phyloP scores from a whole-genome alignment of 2,888 invertebrate genomes.

The Buathra laborator region DNA sequence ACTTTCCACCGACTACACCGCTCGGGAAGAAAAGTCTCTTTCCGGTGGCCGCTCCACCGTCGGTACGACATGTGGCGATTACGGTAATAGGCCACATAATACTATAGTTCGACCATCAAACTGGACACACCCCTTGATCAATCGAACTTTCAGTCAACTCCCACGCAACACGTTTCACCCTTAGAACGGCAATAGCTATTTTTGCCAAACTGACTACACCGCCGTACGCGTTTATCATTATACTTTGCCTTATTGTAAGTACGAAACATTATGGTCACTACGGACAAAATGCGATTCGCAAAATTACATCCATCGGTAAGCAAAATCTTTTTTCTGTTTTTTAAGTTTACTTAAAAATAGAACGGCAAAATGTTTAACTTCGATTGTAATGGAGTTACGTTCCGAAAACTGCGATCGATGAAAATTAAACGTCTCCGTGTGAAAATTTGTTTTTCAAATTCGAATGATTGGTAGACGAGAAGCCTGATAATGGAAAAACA shows the following conservation, averaged over 20 bases:
- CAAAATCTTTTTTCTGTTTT: too few species aligned
- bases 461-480: neutral
- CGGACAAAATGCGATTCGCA: neutral
- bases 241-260: neutral
- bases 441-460: slow-evolving; percentile 35
- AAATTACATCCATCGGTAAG: too few species aligned
- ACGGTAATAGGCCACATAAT: slow-evolving; percentile 51
- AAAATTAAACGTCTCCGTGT: slow-evolving; percentile 63
- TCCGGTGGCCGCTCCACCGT: neutral
- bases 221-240: neutral
- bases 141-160: slow-evolving; percentile 28
- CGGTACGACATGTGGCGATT: slow-evolving; percentile 34
- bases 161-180: slow-evolving; percentile 11
- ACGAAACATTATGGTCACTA: neutral
- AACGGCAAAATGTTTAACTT: too few species aligned
- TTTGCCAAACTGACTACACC: neutral
- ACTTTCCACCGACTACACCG: neutral
- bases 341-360: too few species aligned
- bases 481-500: neutral
- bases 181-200: neutral
- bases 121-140: slow-evolving; percentile 59
- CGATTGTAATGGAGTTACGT: too few species aligned
- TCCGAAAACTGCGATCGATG: slow-evolving; percentile 43
- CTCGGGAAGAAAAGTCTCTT: neutral
- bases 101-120: slow-evolving; percentile 55